Percentiles rank a stretch among this genome's conserved stretches.
Conservation (phyloP, 2,113 vertebrate species). For the Gasterosteus nipponicus region DNA sequence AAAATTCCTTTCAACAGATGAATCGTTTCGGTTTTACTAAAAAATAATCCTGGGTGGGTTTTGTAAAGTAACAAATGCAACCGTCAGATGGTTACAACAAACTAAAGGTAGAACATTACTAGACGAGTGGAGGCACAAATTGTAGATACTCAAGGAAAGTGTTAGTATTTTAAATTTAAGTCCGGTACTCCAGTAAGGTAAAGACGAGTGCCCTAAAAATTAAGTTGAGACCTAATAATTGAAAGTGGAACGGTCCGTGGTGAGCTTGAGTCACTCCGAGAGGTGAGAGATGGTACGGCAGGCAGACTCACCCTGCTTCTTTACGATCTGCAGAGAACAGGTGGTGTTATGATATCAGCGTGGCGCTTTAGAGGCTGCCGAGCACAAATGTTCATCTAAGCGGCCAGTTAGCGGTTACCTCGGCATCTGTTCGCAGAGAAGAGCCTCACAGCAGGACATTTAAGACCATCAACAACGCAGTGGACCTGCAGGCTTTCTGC, state of each 20-base stretch:
- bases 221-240: background rate
- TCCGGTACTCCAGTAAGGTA: no score
- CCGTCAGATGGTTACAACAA: background rate
- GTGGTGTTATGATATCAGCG: slow-evolving; percentile 74
- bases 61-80: background rate
- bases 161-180: no score
- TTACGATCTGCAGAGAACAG: slow-evolving; percentile 69
- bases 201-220: no score
- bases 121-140: background rate
- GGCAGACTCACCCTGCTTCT: slow-evolving; percentile 44
- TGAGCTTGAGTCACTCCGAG: slow-evolving; percentile 26
- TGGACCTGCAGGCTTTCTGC: slow-evolving; percentile 50
- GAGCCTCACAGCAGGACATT: slow-evolving; percentile 62
- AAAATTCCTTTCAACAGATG: no score
- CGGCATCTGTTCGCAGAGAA: slow-evolving; percentile 68
- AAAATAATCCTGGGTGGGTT: no score
- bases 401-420: slow-evolving; percentile 68
- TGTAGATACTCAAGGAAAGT: background rate
- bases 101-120: background rate
- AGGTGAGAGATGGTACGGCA: slow-evolving; percentile 33
- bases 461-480: slow-evolving; percentile 62
- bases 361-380: slow-evolving; percentile 63
- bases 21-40: no score
- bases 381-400: slow-evolving; percentile 74
- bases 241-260: background rate